Conservation (phyloP, 2,888 invertebrate species). For the Scrobipalpa atriplicella region DNA sequence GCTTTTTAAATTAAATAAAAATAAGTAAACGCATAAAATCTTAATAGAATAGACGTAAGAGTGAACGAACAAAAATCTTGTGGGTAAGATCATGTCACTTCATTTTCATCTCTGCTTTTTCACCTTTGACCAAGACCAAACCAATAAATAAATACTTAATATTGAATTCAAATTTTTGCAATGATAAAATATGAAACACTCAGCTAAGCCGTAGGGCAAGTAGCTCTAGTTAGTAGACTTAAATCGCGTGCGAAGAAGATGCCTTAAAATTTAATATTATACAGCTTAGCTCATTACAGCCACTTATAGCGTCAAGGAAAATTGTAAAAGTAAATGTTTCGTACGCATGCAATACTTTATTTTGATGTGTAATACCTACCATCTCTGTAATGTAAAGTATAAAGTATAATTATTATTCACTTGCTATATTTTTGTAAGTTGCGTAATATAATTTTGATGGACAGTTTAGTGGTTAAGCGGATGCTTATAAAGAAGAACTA, state of each 20-base stretch:
- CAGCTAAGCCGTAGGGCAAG: too few relatives aligned
- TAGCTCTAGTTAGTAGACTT: neutral
- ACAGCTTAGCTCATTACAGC: constrained; percentile 25
- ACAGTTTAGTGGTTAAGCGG: constrained; percentile 6
- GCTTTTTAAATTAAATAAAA: too few relatives aligned
- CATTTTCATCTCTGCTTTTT: too few relatives aligned
- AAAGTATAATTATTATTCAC: constrained; percentile 4
- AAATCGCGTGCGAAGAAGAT: constrained; percentile 25
- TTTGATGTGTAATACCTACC: constrained; percentile 23
- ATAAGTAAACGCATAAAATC: too few relatives aligned
- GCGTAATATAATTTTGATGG: constrained; percentile 3
- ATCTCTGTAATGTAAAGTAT: constrained; percentile 1
- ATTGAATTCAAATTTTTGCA: too few relatives aligned
- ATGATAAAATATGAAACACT: too few relatives aligned
- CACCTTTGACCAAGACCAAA: too few relatives aligned
- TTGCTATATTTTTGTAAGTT: constrained; percentile 12
- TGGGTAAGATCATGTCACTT: too few relatives aligned
- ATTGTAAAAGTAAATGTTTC: constrained; percentile 28
- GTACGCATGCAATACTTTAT: constrained; percentile 22
- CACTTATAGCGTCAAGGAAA: constrained; percentile 27
- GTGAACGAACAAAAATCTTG: too few relatives aligned
- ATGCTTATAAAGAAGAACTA: neutral
- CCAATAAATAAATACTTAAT: too few relatives aligned
- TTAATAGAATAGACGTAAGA: too few relatives aligned
- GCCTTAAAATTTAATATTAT: constrained; percentile 7